phyloP scores from a whole-genome alignment of 2,888 invertebrate species.

The Sesia apiformis region DNA sequence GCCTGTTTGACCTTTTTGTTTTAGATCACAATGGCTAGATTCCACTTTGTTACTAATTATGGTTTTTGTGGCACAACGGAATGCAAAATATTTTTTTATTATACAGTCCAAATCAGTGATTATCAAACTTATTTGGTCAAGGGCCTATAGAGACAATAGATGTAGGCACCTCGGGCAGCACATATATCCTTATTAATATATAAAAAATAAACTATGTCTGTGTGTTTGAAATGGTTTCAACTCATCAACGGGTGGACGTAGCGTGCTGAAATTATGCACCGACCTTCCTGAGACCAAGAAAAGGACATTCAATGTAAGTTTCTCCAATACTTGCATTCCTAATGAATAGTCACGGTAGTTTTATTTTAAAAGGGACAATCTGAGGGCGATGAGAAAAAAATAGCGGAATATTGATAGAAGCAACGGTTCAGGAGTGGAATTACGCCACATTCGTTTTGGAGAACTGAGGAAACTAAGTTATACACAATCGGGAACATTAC shows the following conservation, averaged over 20 bases:
- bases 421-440: not conserved
- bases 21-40: slow-evolving; percentile 21
- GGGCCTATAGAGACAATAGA: too few species aligned
- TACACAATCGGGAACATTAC: too few species aligned
- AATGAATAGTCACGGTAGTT: not conserved
- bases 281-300: too few species aligned
- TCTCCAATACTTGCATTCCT: not conserved
- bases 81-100: not conserved
- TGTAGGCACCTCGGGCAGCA: too few species aligned
- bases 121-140: too few species aligned
- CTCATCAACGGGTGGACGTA: too few species aligned
- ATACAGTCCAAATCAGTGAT: too few species aligned
- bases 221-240: too few species aligned
- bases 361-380: not conserved
- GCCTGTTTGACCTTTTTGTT: slow-evolving; percentile 60
- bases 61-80: not conserved
- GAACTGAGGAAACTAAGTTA: not conserved
- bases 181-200: too few species aligned
- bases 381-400: not conserved
- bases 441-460: not conserved
- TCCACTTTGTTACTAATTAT: slow-evolving; percentile 6
- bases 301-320: too few species aligned
- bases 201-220: too few species aligned
- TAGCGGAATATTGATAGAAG: not conserved
- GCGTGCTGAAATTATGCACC: too few species aligned